These are phyloP conservation scores for Malthinus seriepunctatus DNA, from an alignment of 2,888 invertebrate genomes.

Conservation along the genomic window DNA sequence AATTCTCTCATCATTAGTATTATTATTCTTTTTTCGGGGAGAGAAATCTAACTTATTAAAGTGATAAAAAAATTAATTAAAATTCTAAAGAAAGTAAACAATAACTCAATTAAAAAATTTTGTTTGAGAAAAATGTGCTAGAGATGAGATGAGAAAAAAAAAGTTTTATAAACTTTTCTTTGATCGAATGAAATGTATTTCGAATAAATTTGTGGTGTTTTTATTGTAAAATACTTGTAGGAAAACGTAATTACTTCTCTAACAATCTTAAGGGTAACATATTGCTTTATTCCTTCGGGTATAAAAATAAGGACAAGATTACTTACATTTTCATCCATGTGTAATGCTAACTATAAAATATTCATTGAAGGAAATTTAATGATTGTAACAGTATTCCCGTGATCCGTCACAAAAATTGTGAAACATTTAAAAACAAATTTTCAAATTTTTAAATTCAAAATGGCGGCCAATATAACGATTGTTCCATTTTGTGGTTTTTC, in stretches of 20 bases:
- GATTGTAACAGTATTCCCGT: no score
- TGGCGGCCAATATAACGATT: no score
- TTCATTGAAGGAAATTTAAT: no score
- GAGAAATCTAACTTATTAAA: background rate
- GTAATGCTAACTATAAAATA: no score
- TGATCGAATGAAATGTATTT: slow-evolving; percentile 6
- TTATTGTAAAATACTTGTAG: background rate
- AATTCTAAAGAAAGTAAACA: slow-evolving; percentile 8
- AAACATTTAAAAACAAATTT: no score
- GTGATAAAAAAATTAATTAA: slow-evolving; percentile 12
- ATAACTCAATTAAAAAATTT: slow-evolving; percentile 10
- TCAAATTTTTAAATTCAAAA: no score
- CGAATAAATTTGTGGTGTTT: background rate
- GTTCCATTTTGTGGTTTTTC: no score
- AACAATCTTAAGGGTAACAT: slow-evolving; percentile 20
- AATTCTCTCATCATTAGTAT: background rate
- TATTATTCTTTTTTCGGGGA: no score
- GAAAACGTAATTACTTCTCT: slow-evolving; percentile 20
- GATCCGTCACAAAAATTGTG: no score
- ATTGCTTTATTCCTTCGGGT: slow-evolving; percentile 20
- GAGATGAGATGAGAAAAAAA: slow-evolving; percentile 7
- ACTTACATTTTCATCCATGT: no score
- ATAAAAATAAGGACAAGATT: slow-evolving; percentile 1
- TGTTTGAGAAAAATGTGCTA: background rate
- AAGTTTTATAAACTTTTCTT: slow-evolving; percentile 10